Conservation (phyloP, 2,797 vertebrate genomes). For the Ceryle rudis region DNA sequence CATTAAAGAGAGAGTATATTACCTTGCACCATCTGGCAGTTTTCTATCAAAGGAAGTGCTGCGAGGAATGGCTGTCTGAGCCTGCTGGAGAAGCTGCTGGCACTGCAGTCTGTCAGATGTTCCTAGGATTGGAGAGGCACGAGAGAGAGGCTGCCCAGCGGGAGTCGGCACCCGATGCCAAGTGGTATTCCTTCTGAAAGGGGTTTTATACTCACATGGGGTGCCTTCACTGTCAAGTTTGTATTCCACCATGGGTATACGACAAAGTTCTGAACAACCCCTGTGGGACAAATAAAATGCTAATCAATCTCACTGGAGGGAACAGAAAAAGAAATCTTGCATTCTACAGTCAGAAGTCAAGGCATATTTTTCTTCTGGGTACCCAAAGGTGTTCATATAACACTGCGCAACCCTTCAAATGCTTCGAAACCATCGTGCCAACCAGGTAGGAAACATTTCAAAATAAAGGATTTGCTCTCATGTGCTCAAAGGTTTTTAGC, state of each 20-base stretch:
- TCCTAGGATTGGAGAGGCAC: conserved; percentile 90
- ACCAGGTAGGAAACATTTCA: background rate
- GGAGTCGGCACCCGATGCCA: conserved; percentile 94
- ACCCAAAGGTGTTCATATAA: background rate
- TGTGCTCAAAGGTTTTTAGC: background rate
- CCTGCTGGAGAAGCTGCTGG: conserved; percentile 91
- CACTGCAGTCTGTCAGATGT: conserved; percentile 89
- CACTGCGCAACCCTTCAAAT: background rate
- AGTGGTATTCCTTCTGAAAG: conserved; percentile 95
- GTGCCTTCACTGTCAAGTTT: conserved; percentile 97
- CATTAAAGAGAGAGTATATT: conserved; percentile 9
- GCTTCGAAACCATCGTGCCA: background rate
- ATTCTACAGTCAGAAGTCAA: background rate
- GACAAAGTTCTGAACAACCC: conserved; percentile 97
- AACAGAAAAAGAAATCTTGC: background rate
- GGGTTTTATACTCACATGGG: conserved; percentile 98
- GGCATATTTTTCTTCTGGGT: background rate
- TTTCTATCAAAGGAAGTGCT: conserved; percentile 97
- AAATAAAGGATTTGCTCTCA: background rate
- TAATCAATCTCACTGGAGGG: background rate
- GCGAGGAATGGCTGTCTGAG: conserved; percentile 89
- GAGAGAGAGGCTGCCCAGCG: conserved; percentile 85
- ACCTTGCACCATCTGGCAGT: conserved; percentile 93
- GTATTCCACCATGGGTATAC: conserved; percentile 98
- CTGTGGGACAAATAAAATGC: conserved; percentile 70